Percentiles rank a stretch among this genome's conserved stretches.
Evolutionary conservation across 2,888 invertebrate species (phyloP).

Genomic region (Chrysomela aeneicollis): DNA sequence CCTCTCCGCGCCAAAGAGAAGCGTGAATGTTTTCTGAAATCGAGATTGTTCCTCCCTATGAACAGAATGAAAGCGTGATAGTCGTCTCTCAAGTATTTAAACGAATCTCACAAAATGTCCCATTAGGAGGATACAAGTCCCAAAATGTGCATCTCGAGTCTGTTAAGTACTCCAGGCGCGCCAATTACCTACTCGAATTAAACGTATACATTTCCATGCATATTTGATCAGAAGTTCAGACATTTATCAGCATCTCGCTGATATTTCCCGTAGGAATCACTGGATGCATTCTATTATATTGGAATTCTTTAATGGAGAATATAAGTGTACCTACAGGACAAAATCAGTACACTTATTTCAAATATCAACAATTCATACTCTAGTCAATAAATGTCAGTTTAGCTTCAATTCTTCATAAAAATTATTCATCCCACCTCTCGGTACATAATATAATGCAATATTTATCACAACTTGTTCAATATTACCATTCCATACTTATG

Average conservation of each 20-base stretch:
- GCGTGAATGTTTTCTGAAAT: neutral
- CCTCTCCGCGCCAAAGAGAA: neutral
- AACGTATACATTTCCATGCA: conserved; percentile 5
- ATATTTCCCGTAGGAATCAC: neutral
- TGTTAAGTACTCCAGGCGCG: neutral
- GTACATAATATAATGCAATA: too few species aligned
- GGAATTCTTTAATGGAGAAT: too few species aligned
- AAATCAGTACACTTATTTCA: too few species aligned
- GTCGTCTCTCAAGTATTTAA: neutral
- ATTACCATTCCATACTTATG: too few species aligned
- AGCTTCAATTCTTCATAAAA: too few species aligned
- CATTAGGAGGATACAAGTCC: neutral
- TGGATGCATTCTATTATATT: neutral
- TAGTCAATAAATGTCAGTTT: too few species aligned
- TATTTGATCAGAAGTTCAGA: conserved; percentile 5
- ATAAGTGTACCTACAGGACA: too few species aligned
- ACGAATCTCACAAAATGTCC: neutral
- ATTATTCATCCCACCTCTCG: too few species aligned
- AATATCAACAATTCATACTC: too few species aligned
- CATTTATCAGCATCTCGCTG: neutral
- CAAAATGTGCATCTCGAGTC: neutral
- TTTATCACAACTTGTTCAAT: too few species aligned
- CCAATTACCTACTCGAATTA: conserved; percentile 5
- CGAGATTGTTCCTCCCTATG: neutral
- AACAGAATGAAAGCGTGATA: neutral